A percentile compares a stretch with the other conserved stretches of the same genome.
Conservation (phyloP, 2,888 invertebrate species). For the Acrobasis repandana region DNA sequence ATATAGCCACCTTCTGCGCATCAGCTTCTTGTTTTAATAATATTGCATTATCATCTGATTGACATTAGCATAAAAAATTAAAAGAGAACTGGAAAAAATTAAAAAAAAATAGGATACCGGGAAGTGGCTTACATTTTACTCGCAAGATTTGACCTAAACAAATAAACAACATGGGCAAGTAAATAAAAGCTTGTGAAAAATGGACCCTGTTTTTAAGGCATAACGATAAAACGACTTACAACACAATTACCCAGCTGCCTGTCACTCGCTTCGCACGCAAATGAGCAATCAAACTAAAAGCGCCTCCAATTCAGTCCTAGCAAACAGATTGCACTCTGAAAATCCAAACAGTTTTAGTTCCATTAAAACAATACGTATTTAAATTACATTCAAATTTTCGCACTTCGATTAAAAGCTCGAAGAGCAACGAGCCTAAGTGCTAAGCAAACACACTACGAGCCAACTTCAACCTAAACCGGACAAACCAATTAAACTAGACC, state of each 20-base stretch:
- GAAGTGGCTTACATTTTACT: no score
- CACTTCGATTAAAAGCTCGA: conserved; percentile 79
- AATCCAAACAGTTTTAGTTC: conserved; percentile 54
- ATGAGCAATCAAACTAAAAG: background rate
- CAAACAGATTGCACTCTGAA: conserved; percentile 58
- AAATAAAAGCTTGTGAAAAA: no score
- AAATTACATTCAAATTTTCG: conserved; percentile 78
- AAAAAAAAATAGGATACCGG: no score
- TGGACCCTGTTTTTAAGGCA: no score
- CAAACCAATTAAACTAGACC: conserved; percentile 53
- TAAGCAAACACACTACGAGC: conserved; percentile 71
- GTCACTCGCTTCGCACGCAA: conserved; percentile 12
- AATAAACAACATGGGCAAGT: no score
- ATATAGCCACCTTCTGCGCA: no score
- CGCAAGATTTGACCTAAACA: no score
- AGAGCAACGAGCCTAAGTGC: conserved; percentile 74
- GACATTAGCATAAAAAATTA: no score
- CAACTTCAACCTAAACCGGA: conserved; percentile 67
- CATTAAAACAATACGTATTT: conserved; percentile 75
- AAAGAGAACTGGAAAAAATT: no score
- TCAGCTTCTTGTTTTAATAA: no score
- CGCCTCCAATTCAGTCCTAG: conserved; percentile 56
- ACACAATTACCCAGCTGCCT: background rate
- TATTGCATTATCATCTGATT: no score
- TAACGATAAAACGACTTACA: background rate